Conservation (phyloP, 2,113 vertebrate species). For the Podocnemis expansa region DNA sequence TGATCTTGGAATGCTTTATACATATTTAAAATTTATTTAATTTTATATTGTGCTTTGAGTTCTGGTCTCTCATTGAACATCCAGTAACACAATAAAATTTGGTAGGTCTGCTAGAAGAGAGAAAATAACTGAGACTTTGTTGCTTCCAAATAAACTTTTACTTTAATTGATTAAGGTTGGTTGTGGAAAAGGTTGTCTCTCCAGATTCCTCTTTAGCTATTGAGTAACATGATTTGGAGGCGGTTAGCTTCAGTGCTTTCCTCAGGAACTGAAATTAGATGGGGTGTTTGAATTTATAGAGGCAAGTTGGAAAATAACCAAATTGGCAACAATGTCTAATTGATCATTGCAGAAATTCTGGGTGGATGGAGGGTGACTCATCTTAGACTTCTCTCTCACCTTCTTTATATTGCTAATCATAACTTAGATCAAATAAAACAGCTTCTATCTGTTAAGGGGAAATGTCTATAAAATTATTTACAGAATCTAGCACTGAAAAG, state of each 20-base stretch:
- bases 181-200: background rate
- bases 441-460: fast-evolving
- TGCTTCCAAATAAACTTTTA: background rate
- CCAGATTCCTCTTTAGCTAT: background rate
- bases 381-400: background rate
- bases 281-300: background rate
- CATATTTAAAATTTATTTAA: background rate
- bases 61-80: background rate
- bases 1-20: background rate
- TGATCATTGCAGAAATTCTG: background rate
- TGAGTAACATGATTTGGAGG: background rate
- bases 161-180: background rate
- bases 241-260: background rate
- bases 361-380: background rate
- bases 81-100: background rate
- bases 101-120: background rate
- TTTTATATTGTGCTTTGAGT: background rate
- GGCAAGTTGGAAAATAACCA: background rate
- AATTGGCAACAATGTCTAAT: background rate
- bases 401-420: background rate
- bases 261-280: background rate
- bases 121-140: background rate
- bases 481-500: background rate
- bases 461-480: background rate
- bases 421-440: fast-evolving